Base-by-base conservation (phyloP, 2,113 vertebrate species). In the Indicator indicator region DNA sequence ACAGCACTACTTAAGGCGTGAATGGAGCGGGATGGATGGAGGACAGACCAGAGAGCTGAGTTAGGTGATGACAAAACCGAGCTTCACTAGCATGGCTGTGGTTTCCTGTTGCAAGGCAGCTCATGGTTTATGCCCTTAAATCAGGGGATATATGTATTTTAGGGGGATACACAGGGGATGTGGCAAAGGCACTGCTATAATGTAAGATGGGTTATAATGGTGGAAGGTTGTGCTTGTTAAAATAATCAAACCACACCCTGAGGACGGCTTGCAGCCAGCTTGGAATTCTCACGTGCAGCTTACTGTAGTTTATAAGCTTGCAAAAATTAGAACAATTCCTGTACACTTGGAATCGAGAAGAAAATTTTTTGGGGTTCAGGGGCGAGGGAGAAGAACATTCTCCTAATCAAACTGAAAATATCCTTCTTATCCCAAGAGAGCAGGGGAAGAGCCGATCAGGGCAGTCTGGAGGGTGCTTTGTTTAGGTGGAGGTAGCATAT, bases 271-370 rank as follows among this genome's bases (percentile, higher is more conserved):
- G 32, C 42, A 59, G 65, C 5, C 26, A 28, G 20, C 26, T 27
- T 91, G 36, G 2, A 1, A 1, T 44, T 86, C 69, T 40, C 24
- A 18, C 1, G 0, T 8, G 59, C 19, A 48, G 33, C 8, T 85
- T 74, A 7, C 58, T 71, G 26, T 44, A 14, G 1, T 7, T 77
- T 67, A 6, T 8, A 36, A 44, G 23, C 9, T 79, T 69, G 38
- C 8, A 46, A 33, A 30, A 92, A 58, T 40, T 65, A 27, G 38
- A 62, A 9, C 9, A 23, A 20, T 59, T 50, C 9, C 20, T 44
- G 0, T 48, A 52, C 1, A 0, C 2, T 50, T 23, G 72, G 16
- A 76, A 58, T 54, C 26, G 30, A 76, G 38, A 65, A 67, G 54
- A 42, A 80, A 50, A 9, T 18, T n/a, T 50, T 50, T 50, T 50